Evolutionary conservation across 2,113 vertebrate genomes (phyloP).

Genomic region (Seriola dumerili): DNA sequence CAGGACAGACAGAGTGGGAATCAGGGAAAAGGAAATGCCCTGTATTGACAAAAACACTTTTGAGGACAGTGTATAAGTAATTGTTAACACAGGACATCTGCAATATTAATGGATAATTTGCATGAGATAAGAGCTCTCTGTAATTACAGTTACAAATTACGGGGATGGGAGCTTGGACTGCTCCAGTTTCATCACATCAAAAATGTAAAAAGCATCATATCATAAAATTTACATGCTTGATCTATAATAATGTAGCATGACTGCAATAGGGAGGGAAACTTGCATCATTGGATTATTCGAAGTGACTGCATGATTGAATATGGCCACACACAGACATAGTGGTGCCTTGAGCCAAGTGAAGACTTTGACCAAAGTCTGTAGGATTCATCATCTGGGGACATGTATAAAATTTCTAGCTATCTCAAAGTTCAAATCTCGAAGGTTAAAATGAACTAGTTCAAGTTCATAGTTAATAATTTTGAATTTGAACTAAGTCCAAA

Average conservation of each 20-base stretch:
- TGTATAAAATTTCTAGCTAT: no score
- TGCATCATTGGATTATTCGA: neutral
- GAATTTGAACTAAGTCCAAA: no score
- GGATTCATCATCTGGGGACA: no score
- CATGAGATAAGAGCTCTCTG: constrained; percentile 53
- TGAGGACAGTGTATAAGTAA: constrained; percentile 37
- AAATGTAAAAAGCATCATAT: constrained; percentile 29
- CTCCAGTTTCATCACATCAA: constrained; percentile 29
- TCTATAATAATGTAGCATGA: constrained; percentile 24
- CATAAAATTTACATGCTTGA: constrained; percentile 41
- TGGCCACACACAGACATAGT: no score
- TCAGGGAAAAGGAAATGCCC: constrained; percentile 1
- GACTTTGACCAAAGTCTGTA: neutral
- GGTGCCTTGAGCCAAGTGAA: neutral
- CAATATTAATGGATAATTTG: constrained; percentile 51
- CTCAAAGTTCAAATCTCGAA: no score
- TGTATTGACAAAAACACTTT: constrained; percentile 36
- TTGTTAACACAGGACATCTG: constrained; percentile 57
- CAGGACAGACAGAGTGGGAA: constrained; percentile 27
- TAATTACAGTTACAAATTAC: constrained; percentile 59
- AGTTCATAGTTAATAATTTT: no score
- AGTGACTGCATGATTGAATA: neutral
- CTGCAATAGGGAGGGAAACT: constrained; percentile 9
- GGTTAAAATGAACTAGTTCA: no score
- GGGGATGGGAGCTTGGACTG: constrained; percentile 24